Conservation (phyloP, 2,888 invertebrate genomes). For the Digitonthophagus gazella region DNA sequence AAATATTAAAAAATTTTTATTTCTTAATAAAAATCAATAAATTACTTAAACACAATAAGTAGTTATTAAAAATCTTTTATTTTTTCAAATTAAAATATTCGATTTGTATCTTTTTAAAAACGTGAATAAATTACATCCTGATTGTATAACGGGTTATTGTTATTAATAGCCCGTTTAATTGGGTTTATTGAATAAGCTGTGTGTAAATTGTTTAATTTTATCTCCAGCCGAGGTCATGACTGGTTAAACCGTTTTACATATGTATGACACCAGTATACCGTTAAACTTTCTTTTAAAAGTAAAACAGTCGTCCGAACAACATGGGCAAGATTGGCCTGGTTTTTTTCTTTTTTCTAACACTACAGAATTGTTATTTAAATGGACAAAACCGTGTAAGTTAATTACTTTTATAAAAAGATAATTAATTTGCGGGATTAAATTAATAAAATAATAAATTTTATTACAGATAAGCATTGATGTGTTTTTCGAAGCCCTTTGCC, state of each 20-base stretch:
- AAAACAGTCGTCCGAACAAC: not conserved
- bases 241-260: not conserved
- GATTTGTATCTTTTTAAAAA: too few relatives aligned
- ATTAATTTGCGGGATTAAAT: too few relatives aligned
- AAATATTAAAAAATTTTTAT: too few relatives aligned
- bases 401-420: not conserved
- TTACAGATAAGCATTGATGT: constrained; percentile 55
- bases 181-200: not conserved
- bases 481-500: constrained; percentile 62
- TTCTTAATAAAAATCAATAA: too few relatives aligned
- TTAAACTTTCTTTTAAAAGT: not conserved
- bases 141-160: too few relatives aligned
- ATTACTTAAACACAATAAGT: too few relatives aligned
- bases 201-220: not conserved
- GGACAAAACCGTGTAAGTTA: not conserved
- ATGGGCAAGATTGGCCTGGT: not conserved
- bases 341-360: not conserved
- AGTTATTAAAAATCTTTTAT: too few relatives aligned
- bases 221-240: not conserved
- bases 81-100: too few relatives aligned
- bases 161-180: not conserved
- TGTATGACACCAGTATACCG: not conserved
- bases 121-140: too few relatives aligned
- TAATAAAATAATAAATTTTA: too few relatives aligned
- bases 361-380: not conserved